These are phyloP conservation scores for Microdon myrmicae DNA, from an alignment of 2,888 invertebrate species.

Conservation along the genomic window DNA sequence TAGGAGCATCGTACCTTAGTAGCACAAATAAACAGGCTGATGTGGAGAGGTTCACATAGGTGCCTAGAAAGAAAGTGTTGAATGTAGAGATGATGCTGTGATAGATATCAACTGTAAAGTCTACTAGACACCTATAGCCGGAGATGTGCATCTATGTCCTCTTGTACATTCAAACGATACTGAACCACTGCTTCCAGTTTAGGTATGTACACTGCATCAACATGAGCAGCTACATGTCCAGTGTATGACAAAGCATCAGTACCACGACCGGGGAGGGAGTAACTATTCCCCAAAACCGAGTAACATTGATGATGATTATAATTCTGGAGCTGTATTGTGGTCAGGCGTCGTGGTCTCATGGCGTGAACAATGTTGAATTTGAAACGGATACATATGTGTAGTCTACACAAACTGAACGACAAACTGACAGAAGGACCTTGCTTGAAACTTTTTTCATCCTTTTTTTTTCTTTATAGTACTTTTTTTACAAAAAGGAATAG, in stretches of 20 bases:
- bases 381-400: slow-evolving; percentile 17
- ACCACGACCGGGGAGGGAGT: slow-evolving; percentile 10
- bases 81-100: slow-evolving; percentile 6
- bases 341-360: slow-evolving; percentile 10
- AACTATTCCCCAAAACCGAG: slow-evolving; percentile 30
- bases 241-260: slow-evolving; percentile 4
- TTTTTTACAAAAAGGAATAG: background rate
- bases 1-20: slow-evolving; percentile 5
- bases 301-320: slow-evolving; percentile 43
- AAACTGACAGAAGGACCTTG: slow-evolving; percentile 16
- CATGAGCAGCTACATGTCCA: slow-evolving; percentile 12
- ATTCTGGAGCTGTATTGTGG: slow-evolving; percentile 25
- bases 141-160: no score
- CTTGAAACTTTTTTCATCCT: slow-evolving; percentile 6
- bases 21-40: slow-evolving; percentile 14
- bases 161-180: slow-evolving; percentile 8
- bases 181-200: slow-evolving; percentile 1
- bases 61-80: background rate
- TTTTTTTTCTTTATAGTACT: slow-evolving; percentile 3
- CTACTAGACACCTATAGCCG: no score
- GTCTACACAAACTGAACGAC: slow-evolving; percentile 10
- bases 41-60: background rate
- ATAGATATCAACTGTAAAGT: no score
- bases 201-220: slow-evolving; percentile 25
- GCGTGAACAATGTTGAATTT: slow-evolving; percentile 16